Percentiles rank a stretch among this genome's conserved stretches.
Conservation (phyloP, 2,113 vertebrate species). For the Hippocampus mohnikei region DNA sequence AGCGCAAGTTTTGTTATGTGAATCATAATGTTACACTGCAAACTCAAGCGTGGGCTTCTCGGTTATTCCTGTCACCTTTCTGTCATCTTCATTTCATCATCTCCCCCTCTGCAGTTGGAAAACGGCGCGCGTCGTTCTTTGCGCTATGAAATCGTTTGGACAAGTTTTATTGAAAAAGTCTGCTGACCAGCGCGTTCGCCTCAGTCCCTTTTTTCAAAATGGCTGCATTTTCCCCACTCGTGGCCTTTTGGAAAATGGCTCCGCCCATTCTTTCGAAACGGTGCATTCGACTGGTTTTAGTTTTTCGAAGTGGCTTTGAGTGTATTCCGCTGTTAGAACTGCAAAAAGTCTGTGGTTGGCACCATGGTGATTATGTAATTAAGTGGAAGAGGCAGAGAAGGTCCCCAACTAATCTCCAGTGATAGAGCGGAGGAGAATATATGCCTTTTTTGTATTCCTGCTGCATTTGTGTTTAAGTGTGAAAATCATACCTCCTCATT, state of each 20-base stretch:
- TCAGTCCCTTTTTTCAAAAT: not conserved
- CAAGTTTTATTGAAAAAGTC: conserved; percentile 21
- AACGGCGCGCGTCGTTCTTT: conserved; percentile 16
- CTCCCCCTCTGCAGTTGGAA: conserved; percentile 21
- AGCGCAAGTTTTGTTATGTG: conserved; percentile 41
- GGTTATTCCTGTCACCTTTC: conserved; percentile 40
- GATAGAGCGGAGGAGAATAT: too few species aligned
- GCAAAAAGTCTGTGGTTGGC: too few species aligned
- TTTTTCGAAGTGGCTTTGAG: not conserved
- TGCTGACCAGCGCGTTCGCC: conserved; percentile 4
- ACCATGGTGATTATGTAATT: too few species aligned
- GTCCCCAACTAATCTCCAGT: too few species aligned
- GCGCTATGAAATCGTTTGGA: conserved; percentile 35
- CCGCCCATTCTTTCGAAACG: not conserved
- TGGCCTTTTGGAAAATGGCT: not conserved
- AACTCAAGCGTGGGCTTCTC: conserved; percentile 36
- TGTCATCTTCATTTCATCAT: conserved; percentile 34
- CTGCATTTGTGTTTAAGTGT: too few species aligned
- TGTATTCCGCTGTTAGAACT: too few species aligned
- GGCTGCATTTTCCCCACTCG: not conserved
- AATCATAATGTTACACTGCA: conserved; percentile 47
- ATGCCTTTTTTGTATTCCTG: too few species aligned
- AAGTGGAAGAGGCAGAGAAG: too few species aligned
- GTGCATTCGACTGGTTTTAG: not conserved
- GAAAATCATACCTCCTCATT: too few species aligned